These are phyloP conservation scores for Apamea crenata DNA, from an alignment of 2,888 invertebrate species.

Conservation along the genomic window DNA sequence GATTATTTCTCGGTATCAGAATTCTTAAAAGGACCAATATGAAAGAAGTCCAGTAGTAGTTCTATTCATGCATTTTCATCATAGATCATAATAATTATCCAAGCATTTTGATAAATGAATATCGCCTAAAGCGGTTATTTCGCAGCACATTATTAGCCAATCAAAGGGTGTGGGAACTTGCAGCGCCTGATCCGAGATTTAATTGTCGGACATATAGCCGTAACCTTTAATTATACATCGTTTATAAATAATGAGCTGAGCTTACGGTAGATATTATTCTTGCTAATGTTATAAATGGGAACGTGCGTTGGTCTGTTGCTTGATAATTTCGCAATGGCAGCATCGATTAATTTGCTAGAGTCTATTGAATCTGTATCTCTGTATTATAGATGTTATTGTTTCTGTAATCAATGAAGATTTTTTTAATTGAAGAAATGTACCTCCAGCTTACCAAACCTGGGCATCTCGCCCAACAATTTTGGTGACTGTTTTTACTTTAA, in stretches of 20 bases:
- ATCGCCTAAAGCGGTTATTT: conserved; percentile 68
- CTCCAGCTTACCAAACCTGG: background rate
- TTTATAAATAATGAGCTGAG: conserved; percentile 59
- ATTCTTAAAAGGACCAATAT: background rate
- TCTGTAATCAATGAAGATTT: background rate
- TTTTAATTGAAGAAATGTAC: background rate
- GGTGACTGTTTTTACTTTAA: background rate
- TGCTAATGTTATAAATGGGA: conserved; percentile 38
- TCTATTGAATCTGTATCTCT: background rate
- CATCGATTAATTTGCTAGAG: conserved; percentile 11
- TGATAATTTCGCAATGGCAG: conserved; percentile 34
- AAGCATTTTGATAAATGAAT: conserved; percentile 11
- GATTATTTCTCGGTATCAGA: background rate
- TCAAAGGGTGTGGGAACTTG: conserved; percentile 77
- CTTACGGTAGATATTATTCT: conserved; percentile 47
- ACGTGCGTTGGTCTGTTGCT: conserved; percentile 19
- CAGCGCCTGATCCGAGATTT: conserved; percentile 72
- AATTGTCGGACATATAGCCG: conserved; percentile 72
- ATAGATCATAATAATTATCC: conserved; percentile 24
- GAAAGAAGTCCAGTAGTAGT: background rate
- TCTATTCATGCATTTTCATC: background rate
- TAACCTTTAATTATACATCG: conserved; percentile 71
- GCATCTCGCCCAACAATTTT: background rate
- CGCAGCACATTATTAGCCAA: conserved; percentile 58
- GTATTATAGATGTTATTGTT: background rate